Evolutionary conservation across 2,113 vertebrate genomes (phyloP), one percentile per base, ranked within the genome.

Genomic region (Beaufortia kweichowensis): DNA sequence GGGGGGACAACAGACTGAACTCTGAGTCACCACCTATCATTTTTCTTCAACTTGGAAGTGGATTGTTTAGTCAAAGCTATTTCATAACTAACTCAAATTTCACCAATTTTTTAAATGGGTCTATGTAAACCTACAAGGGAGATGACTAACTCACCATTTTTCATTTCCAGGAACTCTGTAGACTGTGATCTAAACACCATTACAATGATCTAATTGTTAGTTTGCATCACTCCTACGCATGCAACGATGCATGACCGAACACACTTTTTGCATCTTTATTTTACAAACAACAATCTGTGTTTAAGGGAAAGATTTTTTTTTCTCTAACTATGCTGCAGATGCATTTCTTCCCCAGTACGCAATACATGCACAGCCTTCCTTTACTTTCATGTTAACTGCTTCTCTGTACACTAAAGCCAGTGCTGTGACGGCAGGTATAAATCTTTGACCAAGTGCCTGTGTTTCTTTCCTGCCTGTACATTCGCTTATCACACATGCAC

Each of bases 331-430:
- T 65, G 23, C 39, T 12, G 63, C 63, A 1, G 39, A 14, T 11
- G 15, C n/a, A 4, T 31, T 35, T 67, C 57, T 41, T 43, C 35
- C 19, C 50, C 14, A 41, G 46, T 68, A 17, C 19, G 35, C 55
- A 14, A 64, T 2, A 17, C 24, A 62, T 23, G 33, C 12, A 48
- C n/a, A 48, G 19, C 21, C 28, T 24, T 10, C 59, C 24, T 61
- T 77, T 35, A 9, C 76, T 70, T 82, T 66, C 60, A 26, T 28
- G 62, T 26, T 50, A 39, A 59, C 14, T 48, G 59, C 39, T 48
- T 31, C n/a, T 23, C n/a, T 21, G 12, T 70, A 64, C 11, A 15
- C 48, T 35, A 43, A 76, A 79, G 31, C 61, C n/a, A 61, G 53
- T 65, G 64, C 48, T 75, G 15, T 46, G 26, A 33, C 23, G 29